A percentile compares a stretch with the other conserved stretches of the same genome.
These are phyloP conservation scores for Rostratula benghalensis DNA, from an alignment of 2,113 vertebrate genomes.

Conservation along the genomic window DNA sequence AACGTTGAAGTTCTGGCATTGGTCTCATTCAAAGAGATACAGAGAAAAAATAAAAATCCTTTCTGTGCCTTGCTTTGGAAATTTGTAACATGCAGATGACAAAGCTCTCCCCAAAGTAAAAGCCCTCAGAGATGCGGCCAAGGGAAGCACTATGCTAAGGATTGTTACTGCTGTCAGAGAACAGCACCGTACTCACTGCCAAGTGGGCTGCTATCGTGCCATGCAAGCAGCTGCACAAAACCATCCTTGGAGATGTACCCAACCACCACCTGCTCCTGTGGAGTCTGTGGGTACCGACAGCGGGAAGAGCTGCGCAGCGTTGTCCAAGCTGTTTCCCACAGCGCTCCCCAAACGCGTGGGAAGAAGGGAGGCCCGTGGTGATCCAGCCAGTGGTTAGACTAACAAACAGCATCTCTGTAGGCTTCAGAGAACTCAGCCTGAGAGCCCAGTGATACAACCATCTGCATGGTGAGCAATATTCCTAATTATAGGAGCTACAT, in stretches of 20 bases:
- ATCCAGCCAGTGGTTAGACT: neutral
- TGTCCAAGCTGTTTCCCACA: neutral
- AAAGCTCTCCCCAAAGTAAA: neutral
- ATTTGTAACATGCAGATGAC: neutral
- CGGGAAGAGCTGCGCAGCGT: neutral
- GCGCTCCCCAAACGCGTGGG: neutral
- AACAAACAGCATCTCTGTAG: neutral
- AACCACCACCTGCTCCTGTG: neutral
- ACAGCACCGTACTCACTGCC: neutral
- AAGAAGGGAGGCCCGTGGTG: neutral
- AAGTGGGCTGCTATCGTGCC: neutral
- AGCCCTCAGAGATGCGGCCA: neutral
- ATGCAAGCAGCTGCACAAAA: neutral
- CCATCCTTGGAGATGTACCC: neutral
- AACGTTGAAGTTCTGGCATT: neutral
- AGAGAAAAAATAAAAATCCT: neutral
- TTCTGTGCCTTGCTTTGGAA: neutral
- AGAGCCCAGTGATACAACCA: neutral
- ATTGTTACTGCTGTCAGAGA: neutral
- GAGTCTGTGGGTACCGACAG: neutral
- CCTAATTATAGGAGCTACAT: rapidly evolving
- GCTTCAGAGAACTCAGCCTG: neutral
- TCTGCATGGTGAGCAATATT: neutral
- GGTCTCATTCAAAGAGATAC: neutral
- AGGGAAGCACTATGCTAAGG: neutral